Percentiles rank a stretch among this genome's conserved stretches.
Evolutionary conservation across 1,140 invertebrate species (phyloP).

Genomic region (Carposina sasakii): DNA sequence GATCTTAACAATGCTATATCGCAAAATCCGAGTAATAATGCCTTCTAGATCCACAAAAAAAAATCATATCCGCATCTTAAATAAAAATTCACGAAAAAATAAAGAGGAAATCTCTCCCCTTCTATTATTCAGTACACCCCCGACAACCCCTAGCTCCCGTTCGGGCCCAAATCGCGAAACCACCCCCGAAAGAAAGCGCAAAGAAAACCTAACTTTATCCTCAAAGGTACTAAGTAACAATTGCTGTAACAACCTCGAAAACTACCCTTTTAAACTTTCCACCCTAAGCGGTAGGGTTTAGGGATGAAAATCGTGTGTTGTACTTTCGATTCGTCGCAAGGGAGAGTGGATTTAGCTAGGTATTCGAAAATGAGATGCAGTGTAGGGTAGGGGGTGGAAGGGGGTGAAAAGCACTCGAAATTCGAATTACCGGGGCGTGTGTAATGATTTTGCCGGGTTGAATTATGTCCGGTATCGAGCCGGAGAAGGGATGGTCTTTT

Average conservation of each 20-base stretch:
- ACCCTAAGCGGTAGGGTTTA: too few species aligned
- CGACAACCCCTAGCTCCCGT: constrained; percentile 31
- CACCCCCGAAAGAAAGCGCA: constrained; percentile 41
- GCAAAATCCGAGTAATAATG: constrained; percentile 68
- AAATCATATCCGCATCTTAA: constrained; percentile 73
- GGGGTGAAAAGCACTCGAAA: constrained; percentile 49
- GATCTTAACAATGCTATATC: constrained; percentile 62
- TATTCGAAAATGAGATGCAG: constrained; percentile 70
- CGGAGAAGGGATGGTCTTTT: constrained; percentile 56
- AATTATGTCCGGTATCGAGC: constrained; percentile 64
- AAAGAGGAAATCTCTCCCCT: constrained; percentile 64
- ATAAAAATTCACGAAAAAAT: constrained; percentile 73
- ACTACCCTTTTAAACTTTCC: constrained; percentile 37
- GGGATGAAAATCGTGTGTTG: constrained; percentile 18
- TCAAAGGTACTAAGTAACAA: constrained; percentile 50
- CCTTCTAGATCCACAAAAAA: constrained; percentile 69
- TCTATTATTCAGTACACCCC: constrained; percentile 60
- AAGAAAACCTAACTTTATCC: constrained; percentile 61
- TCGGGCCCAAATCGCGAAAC: constrained; percentile 30
- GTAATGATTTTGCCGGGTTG: constrained; percentile 70
- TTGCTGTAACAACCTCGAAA: constrained; percentile 33
- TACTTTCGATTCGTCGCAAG: constrained; percentile 36
- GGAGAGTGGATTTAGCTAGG: constrained; percentile 34
- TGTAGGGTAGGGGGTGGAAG: constrained; percentile 34
- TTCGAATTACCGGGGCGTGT: constrained; percentile 69